Evolutionary conservation across 2,797 vertebrate genomes (phyloP).

Genomic region (Microctenopoma steveboyesi): DNA sequence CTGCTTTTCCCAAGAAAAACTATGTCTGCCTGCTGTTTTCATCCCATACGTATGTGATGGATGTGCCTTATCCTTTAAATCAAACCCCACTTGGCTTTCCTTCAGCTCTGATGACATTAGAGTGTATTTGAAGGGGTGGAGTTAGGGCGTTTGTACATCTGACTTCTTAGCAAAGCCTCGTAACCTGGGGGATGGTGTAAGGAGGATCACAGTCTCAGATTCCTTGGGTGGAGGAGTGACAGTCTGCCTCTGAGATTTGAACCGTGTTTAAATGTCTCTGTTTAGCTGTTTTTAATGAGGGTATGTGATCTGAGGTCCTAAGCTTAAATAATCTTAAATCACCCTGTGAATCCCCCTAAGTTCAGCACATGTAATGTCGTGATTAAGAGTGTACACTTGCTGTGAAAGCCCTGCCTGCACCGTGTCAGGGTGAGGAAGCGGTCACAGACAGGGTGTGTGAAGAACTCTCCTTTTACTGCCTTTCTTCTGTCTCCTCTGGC

Average conservation of each 20-base stretch:
- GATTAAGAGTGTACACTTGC: constrained; percentile 78
- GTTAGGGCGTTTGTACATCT: constrained; percentile 74
- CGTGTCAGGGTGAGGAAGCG: constrained; percentile 80
- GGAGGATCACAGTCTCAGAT: constrained; percentile 76
- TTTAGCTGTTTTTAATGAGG: constrained; percentile 83
- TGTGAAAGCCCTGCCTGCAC: constrained; percentile 74
- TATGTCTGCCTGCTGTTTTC: constrained; percentile 63
- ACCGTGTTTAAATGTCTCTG: constrained; percentile 82
- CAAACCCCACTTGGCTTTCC: constrained; percentile 79
- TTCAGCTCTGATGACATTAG: constrained; percentile 76
- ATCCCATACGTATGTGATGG: constrained; percentile 62
- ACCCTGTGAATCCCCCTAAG: constrained; percentile 75
- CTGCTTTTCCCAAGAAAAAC: constrained; percentile 70
- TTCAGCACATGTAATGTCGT: constrained; percentile 78
- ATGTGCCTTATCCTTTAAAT: constrained; percentile 78
- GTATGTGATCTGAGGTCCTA: constrained; percentile 79
- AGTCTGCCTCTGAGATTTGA: constrained; percentile 76
- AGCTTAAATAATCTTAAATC: constrained; percentile 81
- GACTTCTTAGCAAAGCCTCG: constrained; percentile 78
- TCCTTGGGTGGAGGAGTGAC: constrained; percentile 71
- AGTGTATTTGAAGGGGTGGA: constrained; percentile 73
- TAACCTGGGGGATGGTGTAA: constrained; percentile 75
- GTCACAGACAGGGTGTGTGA: constrained; percentile 83
- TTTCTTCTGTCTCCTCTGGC: constrained; percentile 86
- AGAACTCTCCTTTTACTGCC: constrained; percentile 77